phyloP scores from a whole-genome alignment of 2,113 vertebrate species.

The Solenodon paradoxus region DNA sequence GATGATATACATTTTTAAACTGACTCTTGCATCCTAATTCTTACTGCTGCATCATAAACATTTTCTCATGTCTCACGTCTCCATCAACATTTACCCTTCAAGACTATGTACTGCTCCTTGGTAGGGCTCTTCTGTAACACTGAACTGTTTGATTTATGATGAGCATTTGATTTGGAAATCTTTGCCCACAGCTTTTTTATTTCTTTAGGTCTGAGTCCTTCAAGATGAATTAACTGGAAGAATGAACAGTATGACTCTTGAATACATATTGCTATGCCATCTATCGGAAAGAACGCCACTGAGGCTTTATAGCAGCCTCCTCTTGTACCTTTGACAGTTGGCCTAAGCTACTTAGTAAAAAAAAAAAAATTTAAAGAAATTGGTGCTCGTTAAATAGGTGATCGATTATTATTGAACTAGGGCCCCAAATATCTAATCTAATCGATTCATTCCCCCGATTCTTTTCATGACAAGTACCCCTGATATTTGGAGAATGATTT shows the following conservation, averaged over 20 bases:
- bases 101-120: background rate
- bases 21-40: background rate
- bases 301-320: too few relatives aligned
- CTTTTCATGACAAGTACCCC: background rate
- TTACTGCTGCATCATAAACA: background rate
- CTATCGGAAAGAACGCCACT: background rate
- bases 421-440: background rate
- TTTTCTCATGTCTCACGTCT: background rate
- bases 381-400: background rate
- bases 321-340: accelerated
- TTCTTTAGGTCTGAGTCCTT: conserved; percentile 27
- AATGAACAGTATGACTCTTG: background rate
- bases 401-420: background rate
- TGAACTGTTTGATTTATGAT: background rate
- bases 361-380: background rate
- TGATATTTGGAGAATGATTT: background rate
- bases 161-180: background rate
- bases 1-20: background rate
- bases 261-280: accelerated
- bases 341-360: background rate
- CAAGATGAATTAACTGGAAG: background rate
- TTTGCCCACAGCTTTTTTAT: background rate
- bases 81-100: background rate
- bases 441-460: background rate
- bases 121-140: background rate